Base-by-base conservation (phyloP, 2,888 invertebrate species). In the Anagyrus pseudococci region DNA sequence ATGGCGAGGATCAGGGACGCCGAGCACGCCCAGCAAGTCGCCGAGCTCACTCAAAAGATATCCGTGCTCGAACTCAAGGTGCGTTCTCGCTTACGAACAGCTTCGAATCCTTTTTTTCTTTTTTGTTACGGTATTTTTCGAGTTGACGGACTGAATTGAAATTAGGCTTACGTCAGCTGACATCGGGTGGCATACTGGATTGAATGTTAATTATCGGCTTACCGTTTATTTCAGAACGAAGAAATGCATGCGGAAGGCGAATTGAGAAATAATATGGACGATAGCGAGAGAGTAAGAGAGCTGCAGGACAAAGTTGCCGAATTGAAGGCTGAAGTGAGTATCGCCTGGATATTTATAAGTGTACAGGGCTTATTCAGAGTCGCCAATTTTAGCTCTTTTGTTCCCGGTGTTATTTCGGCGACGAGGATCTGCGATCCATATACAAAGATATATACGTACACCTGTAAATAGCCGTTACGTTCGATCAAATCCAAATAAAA, bases 201-300 rank as follows among this genome's bases (percentile, higher is more conserved):
- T n/a, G n/a, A n/a, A n/a, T n/a, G n/a, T n/a, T n/a, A n/a, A n/a
- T n/a, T n/a, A 33, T 8, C 33, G 33, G 13, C 33, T 8, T 33
- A 8, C 13, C 33, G 13, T 8, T 41, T 15, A 4, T 81, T 83
- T 37, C 80, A 97, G 96, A 96, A 94, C 79, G 95, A 96, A 81
- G 96, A 97, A 82, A 91, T 97, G 86, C 87, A 94, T 25, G 93
- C 96, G 0, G 95, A 95, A 80, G 95, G 95, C 3, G 95, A 96
- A 81, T 85, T 97, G 56, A 87, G 94, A 66, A 92, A 91, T 71
- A 93, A 92, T 80, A 86, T 91, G 72, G 93, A 92, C 66, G 93
- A 94, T 75, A 91, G 90, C 55, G 94, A 94, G 69, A 87, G 91
- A 73, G 92, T 94, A 25, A 88, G 94, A 64, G 95, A 96, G 72